Conservation (phyloP, 1,140 invertebrate genomes). For the Drosophila sp. region DNA sequence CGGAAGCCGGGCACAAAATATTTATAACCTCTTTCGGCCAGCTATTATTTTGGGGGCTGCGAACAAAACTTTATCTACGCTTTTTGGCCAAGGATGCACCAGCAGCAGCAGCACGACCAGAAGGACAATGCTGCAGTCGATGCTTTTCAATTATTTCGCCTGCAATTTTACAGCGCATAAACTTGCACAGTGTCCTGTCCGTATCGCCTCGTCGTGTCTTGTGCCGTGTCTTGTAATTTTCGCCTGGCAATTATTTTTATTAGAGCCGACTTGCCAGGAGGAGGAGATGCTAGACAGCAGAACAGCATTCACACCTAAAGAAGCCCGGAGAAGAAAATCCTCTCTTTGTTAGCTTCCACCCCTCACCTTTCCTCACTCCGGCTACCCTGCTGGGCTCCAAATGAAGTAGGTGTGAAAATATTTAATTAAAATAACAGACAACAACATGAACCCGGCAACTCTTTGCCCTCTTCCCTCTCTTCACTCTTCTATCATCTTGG, state of each 20-base stretch:
- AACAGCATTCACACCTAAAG: conserved; percentile 67
- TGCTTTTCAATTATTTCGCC: conserved; percentile 79
- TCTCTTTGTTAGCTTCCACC: conserved; percentile 7
- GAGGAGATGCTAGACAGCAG: conserved; percentile 47
- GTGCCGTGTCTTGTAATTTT: conserved; percentile 65
- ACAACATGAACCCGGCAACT: conserved; percentile 39
- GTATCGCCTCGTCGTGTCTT: conserved; percentile 13
- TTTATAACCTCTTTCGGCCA: conserved; percentile 72
- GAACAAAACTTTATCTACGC: conserved; percentile 67
- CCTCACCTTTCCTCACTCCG: background rate
- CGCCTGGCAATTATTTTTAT: conserved; percentile 75
- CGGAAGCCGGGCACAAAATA: conserved; percentile 67
- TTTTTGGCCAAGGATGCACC: conserved; percentile 18
- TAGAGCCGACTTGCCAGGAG: conserved; percentile 42
- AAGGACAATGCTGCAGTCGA: conserved; percentile 60
- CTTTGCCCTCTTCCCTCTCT: conserved; percentile 17
- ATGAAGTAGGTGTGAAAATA: conserved; percentile 80
- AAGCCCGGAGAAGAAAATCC: conserved; percentile 16
- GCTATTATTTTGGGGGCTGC: conserved; percentile 69
- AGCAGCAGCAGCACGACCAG: conserved; percentile 8
- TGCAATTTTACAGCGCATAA: conserved; percentile 77
- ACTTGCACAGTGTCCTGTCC: conserved; percentile 40
- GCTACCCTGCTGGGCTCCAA: conserved; percentile 22
- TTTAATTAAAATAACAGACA: conserved; percentile 82
- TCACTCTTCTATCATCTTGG: background rate